A percentile compares a stretch with the other conserved stretches of the same genome.
Evolutionary conservation across 2,797 vertebrate genomes (phyloP).

Genomic region (Atherinosoma microstoma): DNA sequence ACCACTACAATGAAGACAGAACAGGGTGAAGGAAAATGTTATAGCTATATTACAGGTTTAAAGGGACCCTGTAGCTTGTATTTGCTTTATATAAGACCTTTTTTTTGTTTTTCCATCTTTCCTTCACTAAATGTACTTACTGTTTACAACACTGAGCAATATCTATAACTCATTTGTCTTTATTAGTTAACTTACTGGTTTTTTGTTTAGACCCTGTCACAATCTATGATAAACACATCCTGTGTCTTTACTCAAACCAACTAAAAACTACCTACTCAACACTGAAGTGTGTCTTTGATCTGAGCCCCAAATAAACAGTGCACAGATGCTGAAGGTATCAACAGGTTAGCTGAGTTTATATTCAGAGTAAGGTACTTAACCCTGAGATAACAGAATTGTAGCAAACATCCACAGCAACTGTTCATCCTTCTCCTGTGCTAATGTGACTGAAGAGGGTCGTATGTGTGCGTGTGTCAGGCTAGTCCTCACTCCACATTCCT

Average conservation of each 20-base stretch:
- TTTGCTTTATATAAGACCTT: not conserved
- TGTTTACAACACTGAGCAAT: not conserved
- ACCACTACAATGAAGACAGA: too few species aligned
- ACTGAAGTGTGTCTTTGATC: slow-evolving; percentile 57
- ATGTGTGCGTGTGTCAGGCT: not conserved
- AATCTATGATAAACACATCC: slow-evolving; percentile 57
- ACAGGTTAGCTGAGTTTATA: slow-evolving; percentile 45
- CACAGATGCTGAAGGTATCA: slow-evolving; percentile 70
- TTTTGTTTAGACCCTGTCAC: slow-evolving; percentile 37
- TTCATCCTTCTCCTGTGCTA: not conserved
- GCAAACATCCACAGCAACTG: not conserved
- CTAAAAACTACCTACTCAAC: slow-evolving; percentile 8
- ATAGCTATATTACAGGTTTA: too few species aligned
- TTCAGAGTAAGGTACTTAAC: not conserved
- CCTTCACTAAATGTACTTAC: not conserved
- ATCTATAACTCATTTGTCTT: not conserved
- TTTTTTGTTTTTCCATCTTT: not conserved
- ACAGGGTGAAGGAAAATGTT: too few species aligned
- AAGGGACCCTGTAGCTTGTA: too few species aligned
- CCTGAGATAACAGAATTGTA: not conserved
- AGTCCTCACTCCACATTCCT: not conserved
- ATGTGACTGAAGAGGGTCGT: not conserved
- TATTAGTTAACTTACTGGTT: slow-evolving; percentile 6
- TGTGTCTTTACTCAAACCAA: slow-evolving; percentile 5
- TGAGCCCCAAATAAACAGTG: slow-evolving; percentile 46